A percentile compares a stretch with the other conserved stretches of the same genome.
phyloP scores from a whole-genome alignment of 2,797 vertebrate genomes.

The Acanthiza pusilla region DNA sequence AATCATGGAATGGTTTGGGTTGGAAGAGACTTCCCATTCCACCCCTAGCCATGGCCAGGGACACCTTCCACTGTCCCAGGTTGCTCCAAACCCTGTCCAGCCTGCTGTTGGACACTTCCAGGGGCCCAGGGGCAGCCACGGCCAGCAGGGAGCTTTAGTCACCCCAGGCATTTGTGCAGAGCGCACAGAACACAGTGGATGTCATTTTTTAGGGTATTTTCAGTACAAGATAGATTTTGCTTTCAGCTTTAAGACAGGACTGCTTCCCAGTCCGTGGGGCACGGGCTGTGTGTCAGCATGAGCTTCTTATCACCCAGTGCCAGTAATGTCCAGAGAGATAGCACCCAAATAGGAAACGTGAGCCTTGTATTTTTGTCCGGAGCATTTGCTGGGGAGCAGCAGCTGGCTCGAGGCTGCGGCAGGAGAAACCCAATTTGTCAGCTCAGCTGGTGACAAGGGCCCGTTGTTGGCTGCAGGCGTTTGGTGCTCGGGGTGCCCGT shows the following conservation, averaged over 20 bases:
- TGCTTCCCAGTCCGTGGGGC: background rate
- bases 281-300: background rate
- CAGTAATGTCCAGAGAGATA: background rate
- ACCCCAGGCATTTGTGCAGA: background rate
- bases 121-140: no score
- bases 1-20: background rate
- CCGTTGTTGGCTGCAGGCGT: background rate
- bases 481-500: background rate
- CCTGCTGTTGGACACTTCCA: background rate
- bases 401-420: conserved; percentile 40
- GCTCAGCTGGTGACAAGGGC: conserved; percentile 23
- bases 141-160: background rate
- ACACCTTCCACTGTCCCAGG: background rate
- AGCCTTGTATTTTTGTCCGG: conserved; percentile 14
- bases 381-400: conserved; percentile 58
- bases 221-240: background rate
- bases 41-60: background rate
- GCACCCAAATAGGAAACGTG: conserved; percentile 13
- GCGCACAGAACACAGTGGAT: background rate
- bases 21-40: background rate
- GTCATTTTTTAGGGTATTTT: background rate
- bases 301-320: conserved; percentile 7
- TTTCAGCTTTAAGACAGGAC: background rate
- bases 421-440: background rate
- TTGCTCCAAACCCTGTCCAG: rapidly evolving